Evolutionary conservation across 2,888 invertebrate genomes (phyloP).

Genomic region (Plemyria rubiginata): DNA sequence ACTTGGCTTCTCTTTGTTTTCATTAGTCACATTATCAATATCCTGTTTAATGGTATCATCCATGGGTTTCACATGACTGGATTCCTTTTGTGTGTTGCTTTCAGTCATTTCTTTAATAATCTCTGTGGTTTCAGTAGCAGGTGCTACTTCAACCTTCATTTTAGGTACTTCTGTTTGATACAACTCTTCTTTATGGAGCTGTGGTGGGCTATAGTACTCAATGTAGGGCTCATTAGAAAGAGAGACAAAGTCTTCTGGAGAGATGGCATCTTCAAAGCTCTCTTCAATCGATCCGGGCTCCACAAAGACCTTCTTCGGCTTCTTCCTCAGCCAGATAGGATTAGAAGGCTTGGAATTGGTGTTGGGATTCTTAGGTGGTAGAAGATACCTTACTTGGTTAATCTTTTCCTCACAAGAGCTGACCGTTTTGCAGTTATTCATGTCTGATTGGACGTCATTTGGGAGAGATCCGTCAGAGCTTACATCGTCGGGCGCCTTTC

Average conservation of each 20-base stretch:
- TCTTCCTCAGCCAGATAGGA: slow-evolving; percentile 47
- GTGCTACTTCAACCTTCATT: slow-evolving; percentile 52
- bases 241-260: slow-evolving; percentile 64
- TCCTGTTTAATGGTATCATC: background rate
- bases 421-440: slow-evolving; percentile 62
- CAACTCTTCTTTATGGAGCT: slow-evolving; percentile 51
- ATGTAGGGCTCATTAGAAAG: slow-evolving; percentile 55
- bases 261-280: slow-evolving; percentile 70
- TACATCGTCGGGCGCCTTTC: slow-evolving; percentile 48
- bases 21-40: slow-evolving; percentile 4
- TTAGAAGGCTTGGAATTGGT: slow-evolving; percentile 36
- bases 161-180: slow-evolving; percentile 56
- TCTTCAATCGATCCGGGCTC: slow-evolving; percentile 65
- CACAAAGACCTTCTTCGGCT: slow-evolving; percentile 61
- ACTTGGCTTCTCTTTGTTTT: slow-evolving; percentile 12
- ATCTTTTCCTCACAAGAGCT: slow-evolving; percentile 69
- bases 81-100: slow-evolving; percentile 14
- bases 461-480: slow-evolving; percentile 46
- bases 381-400: slow-evolving; percentile 60
- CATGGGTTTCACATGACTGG: slow-evolving; percentile 6
- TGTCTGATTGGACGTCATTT: slow-evolving; percentile 53
- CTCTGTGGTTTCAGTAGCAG: slow-evolving; percentile 44
- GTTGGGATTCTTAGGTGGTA: slow-evolving; percentile 45
- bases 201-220: slow-evolving; percentile 57
- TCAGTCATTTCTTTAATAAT: slow-evolving; percentile 41